Percentiles rank a stretch among this genome's conserved stretches.
Evolutionary conservation across 2,888 invertebrate species (phyloP).

Genomic region (Hipparchia semele): DNA sequence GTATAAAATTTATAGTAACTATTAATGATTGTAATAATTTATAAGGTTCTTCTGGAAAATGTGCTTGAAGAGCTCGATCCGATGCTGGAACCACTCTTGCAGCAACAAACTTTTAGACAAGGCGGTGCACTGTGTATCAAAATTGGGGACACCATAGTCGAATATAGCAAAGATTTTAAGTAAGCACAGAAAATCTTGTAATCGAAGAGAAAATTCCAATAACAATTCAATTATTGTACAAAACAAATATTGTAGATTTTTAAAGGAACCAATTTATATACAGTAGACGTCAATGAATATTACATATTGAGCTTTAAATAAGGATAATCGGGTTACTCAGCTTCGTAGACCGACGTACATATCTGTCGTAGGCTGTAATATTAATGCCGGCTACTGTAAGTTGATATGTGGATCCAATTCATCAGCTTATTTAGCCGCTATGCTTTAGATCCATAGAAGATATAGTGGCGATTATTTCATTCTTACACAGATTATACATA

Average conservation of each 20-base stretch:
- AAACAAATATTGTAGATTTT: background rate
- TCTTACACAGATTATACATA: constrained; percentile 89
- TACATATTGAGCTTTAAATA: too few relatives aligned
- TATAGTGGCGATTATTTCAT: background rate
- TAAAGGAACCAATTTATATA: too few relatives aligned
- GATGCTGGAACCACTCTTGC: constrained; percentile 93
- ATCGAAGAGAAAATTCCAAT: background rate
- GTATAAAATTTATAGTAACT: too few relatives aligned
- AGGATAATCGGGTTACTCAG: too few relatives aligned
- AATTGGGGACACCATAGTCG: constrained; percentile 94
- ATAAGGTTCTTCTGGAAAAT: constrained; percentile 92
- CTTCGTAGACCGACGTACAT: too few relatives aligned
- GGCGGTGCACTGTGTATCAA: constrained; percentile 94
- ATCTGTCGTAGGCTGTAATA: too few relatives aligned
- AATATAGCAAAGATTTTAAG: constrained; percentile 94
- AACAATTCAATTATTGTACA: background rate
- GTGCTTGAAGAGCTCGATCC: constrained; percentile 96
- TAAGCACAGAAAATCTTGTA: constrained; percentile 53
- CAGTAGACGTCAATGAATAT: too few relatives aligned
- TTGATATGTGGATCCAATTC: background rate
- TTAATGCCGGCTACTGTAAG: background rate
- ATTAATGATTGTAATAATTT: background rate
- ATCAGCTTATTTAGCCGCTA: too few relatives aligned
- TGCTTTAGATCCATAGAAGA: background rate
- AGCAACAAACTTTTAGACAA: constrained; percentile 95